Percentiles rank a stretch among this genome's conserved stretches.
These are phyloP conservation scores for Drosophila kanekoi DNA, from an alignment of 2,888 invertebrate genomes.

Conservation along the genomic window DNA sequence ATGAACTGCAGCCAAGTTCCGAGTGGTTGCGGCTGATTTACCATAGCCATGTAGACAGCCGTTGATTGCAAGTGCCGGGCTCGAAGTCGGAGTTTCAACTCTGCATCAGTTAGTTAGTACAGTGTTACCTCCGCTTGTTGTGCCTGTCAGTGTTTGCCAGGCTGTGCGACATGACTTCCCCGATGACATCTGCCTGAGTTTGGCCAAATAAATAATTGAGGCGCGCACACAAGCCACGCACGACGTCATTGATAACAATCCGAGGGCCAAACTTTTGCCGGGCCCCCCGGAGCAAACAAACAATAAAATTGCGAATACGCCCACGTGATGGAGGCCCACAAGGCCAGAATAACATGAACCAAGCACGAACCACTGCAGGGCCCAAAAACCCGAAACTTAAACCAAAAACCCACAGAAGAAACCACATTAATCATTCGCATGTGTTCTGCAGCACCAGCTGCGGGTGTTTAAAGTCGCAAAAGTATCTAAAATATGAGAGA, in stretches of 20 bases:
- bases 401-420: constrained; percentile 42
- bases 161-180: constrained; percentile 2
- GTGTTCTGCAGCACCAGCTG: constrained; percentile 32
- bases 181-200: constrained; percentile 36
- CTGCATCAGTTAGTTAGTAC: neutral
- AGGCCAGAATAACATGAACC: constrained; percentile 29
- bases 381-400: constrained; percentile 36
- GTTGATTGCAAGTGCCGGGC: constrained; percentile 23
- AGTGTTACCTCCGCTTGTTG: neutral
- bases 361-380: constrained; percentile 2
- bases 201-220: constrained; percentile 58
- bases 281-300: constrained; percentile 34
- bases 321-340: constrained; percentile 22
- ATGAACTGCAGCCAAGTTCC: constrained; percentile 45
- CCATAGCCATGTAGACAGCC: neutral
- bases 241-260: constrained; percentile 45
- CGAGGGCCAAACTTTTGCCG: constrained; percentile 23
- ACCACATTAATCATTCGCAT: constrained; percentile 75
- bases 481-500: constrained; percentile 26
- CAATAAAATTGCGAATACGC: constrained; percentile 66
- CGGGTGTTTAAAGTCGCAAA: constrained; percentile 1
- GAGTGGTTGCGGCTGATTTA: constrained; percentile 29
- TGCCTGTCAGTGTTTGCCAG: neutral
- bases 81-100: neutral
- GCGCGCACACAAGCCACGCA: constrained; percentile 24